Evolutionary conservation across 2,888 invertebrate genomes (phyloP), one percentile per base, ranked within the genome.

Genomic region (Frankliniella fusca): DNA sequence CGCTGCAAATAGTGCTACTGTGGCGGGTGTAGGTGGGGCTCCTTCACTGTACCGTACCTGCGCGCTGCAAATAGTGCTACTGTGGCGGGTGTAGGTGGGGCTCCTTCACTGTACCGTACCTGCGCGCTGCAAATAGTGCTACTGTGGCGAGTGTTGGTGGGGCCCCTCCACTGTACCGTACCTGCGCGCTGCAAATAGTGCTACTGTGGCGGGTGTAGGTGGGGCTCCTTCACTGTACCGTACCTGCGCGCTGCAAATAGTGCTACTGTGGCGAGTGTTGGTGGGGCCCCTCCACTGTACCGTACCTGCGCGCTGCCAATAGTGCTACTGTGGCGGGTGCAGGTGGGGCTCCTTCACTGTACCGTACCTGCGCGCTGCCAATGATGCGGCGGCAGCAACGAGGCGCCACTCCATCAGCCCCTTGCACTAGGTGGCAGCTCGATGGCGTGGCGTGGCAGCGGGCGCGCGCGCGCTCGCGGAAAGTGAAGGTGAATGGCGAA

Each of bases 401-500:
- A 11, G 61, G 12, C 61, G 61, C 61, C 7, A 61, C 54, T 11
- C 54, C 70, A 76, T 76, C 70, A 76, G 27, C 23, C 23, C 70
- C 38, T 5, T 5, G 3, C 38, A 2, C 38, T 5, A 54, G 54
- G 54, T n/a, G n/a, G 38, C 38, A 38, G 38, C 38, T 2, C 38
- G 38, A 5, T 38, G 38, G 38, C 38, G 70, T 27, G 70, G 23
- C 70, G 70, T 27, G 23, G 12, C 70, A 23, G 23, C 23, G 70
- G 18, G 15, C n/a, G n/a, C n/a, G 61, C 61, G 61, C 12, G 61
- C 61, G 12, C 54, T 2, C 54, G 61, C 70, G 27, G 70, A 76
- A 23, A 76, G 70, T 76, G 70, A 76, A 76, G 70, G 70, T 76
- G 70, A 76, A 76, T 76, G 70, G 70, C 70, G 27, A 23, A 54